phyloP scores from a whole-genome alignment of 2,797 vertebrate species.

The Pogoniulus pusillus region DNA sequence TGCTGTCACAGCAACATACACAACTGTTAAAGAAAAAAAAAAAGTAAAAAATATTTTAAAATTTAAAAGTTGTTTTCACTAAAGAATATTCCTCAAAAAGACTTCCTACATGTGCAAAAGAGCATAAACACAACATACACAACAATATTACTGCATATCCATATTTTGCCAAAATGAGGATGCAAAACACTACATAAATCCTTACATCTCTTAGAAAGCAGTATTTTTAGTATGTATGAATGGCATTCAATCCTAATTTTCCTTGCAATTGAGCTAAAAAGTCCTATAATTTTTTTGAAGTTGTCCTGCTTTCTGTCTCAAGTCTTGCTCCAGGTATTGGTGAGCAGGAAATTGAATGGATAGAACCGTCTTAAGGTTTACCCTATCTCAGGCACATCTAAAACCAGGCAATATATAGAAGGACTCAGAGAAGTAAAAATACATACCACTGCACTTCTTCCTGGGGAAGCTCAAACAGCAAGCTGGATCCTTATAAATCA shows the following conservation, averaged over 20 bases:
- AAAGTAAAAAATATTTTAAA: not conserved
- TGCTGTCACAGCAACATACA: not conserved
- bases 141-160: not conserved
- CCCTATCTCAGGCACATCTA: not conserved
- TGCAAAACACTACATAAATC: not conserved
- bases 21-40: not conserved
- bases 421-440: not conserved
- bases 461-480: not conserved
- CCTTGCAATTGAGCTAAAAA: not conserved
- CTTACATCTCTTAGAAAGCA: not conserved
- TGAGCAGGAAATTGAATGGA: not conserved
- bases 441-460: accelerated
- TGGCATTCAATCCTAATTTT: not conserved
- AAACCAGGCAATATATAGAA: not conserved
- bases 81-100: not conserved
- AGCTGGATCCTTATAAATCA: not conserved
- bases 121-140: not conserved
- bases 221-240: not conserved
- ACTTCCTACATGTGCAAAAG: not conserved
- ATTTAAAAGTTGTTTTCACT: not conserved
- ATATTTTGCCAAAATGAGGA: not conserved
- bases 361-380: not conserved
- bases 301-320: not conserved
- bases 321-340: not conserved
- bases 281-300: not conserved